Conservation (phyloP, 2,888 invertebrate species). For the Lucinisca nassula region DNA sequence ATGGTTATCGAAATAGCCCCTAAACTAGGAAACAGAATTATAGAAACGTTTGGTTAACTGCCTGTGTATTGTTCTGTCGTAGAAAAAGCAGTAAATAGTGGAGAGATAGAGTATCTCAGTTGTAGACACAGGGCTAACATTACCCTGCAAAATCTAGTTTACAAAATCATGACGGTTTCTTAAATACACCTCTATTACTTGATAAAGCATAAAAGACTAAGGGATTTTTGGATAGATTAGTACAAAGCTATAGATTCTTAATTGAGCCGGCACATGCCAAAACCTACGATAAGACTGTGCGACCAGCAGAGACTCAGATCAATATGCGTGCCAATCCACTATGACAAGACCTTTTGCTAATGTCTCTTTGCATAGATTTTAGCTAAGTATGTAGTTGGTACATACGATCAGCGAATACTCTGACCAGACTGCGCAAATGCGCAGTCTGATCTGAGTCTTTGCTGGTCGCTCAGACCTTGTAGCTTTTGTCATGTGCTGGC, state of each 20-base stretch:
- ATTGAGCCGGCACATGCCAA: not conserved
- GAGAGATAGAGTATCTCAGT: not conserved
- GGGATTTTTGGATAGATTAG: too few relatives aligned
- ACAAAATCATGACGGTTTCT: not conserved
- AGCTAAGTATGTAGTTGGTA: too few relatives aligned
- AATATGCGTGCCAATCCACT: too few relatives aligned
- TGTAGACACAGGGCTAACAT: not conserved
- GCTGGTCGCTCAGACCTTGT: too few relatives aligned
- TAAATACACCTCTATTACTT: slow-evolving; percentile 5
- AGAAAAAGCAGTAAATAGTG: not conserved
- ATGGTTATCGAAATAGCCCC: slow-evolving; percentile 38
- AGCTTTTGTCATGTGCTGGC: too few relatives aligned
- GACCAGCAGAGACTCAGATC: not conserved
- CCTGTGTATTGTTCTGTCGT: not conserved
- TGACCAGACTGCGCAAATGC: too few relatives aligned
- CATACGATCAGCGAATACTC: too few relatives aligned
- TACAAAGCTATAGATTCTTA: not conserved
- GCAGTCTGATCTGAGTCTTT: too few relatives aligned
- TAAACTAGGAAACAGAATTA: slow-evolving; percentile 51
- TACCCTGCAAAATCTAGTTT: not conserved
- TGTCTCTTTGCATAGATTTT: too few relatives aligned
- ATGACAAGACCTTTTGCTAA: too few relatives aligned
- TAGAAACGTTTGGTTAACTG: not conserved
- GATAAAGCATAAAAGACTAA: not conserved
- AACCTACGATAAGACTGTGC: not conserved